phyloP scores from a whole-genome alignment of 2,888 invertebrate species.

The Pharmacophagus antenor region DNA sequence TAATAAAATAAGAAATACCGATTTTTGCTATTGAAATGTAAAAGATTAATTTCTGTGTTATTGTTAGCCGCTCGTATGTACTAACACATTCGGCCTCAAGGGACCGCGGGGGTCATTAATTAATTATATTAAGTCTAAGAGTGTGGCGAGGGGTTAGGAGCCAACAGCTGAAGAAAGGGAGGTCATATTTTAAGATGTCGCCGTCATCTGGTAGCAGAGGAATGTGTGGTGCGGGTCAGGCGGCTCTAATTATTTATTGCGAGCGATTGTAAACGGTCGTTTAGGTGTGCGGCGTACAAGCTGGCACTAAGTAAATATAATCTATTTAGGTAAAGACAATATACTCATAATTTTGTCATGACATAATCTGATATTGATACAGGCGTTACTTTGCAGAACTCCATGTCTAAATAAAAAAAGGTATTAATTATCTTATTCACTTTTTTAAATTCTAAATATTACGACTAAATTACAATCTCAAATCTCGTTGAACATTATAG shows the following conservation, averaged over 20 bases:
- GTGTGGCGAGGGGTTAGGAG: conserved; percentile 52
- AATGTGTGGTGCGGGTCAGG: conserved; percentile 57
- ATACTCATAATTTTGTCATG: no score
- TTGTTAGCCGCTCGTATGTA: conserved; percentile 19
- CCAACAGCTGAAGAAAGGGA: conserved; percentile 71
- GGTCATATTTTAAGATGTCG: conserved; percentile 75
- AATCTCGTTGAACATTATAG: no score
- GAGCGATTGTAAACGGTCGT: conserved; percentile 41
- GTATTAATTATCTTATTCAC: no score
- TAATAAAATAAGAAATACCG: background rate
- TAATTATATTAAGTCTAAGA: conserved; percentile 72
- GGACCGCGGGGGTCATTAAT: conserved; percentile 71
- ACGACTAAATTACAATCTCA: no score
- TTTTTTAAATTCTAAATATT: no score
- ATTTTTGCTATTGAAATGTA: conserved; percentile 49
- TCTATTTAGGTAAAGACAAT: no score
- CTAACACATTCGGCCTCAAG: conserved; percentile 43
- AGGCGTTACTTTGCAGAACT: no score
- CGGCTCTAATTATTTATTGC: conserved; percentile 62
- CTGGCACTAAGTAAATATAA: background rate
- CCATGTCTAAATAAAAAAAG: no score
- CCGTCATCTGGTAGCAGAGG: conserved; percentile 67
- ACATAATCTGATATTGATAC: no score
- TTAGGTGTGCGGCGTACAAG: background rate
- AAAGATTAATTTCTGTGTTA: conserved; percentile 31